phyloP scores from a whole-genome alignment of 92 coral and sea anemone species.

The Umimayanthus kanabou region DNA sequence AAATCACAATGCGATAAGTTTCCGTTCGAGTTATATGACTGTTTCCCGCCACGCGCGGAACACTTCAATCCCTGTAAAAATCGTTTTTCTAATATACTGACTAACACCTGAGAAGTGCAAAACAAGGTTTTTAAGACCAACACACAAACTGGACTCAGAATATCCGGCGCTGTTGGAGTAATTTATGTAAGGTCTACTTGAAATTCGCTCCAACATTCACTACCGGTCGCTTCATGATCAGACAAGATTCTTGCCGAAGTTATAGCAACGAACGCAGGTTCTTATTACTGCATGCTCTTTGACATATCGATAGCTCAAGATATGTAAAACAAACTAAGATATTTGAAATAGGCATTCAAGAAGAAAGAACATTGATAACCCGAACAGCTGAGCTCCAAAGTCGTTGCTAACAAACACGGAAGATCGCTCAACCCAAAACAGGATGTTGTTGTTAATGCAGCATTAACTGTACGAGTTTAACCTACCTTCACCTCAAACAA shows the following conservation, averaged over 20 bases:
- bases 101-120: background rate
- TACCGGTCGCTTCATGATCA: slow-evolving; percentile 35
- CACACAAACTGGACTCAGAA: background rate
- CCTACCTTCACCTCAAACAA: slow-evolving; percentile 40
- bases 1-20: background rate
- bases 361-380: slow-evolving; percentile 7
- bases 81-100: background rate
- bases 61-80: background rate
- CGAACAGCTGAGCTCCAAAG: slow-evolving; percentile 40
- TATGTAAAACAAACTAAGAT: background rate
- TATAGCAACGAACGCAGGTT: background rate
- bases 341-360: background rate
- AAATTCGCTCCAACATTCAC: slow-evolving; percentile 16
- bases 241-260: background rate
- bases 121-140: background rate
- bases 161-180: slow-evolving; percentile 34
- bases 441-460: slow-evolving; percentile 33
- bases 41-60: slow-evolving; percentile 22
- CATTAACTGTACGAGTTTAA: background rate
- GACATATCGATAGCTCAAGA: background rate
- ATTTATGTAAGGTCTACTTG: slow-evolving; percentile 37
- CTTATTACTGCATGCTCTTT: background rate
- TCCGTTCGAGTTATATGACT: background rate
- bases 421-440: slow-evolving; percentile 32
- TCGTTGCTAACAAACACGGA: slow-evolving; percentile 48